Percentiles rank a stretch among this genome's conserved stretches.
phyloP scores from a whole-genome alignment of 2,797 vertebrate genomes.

The Gorsachius magnificus region DNA sequence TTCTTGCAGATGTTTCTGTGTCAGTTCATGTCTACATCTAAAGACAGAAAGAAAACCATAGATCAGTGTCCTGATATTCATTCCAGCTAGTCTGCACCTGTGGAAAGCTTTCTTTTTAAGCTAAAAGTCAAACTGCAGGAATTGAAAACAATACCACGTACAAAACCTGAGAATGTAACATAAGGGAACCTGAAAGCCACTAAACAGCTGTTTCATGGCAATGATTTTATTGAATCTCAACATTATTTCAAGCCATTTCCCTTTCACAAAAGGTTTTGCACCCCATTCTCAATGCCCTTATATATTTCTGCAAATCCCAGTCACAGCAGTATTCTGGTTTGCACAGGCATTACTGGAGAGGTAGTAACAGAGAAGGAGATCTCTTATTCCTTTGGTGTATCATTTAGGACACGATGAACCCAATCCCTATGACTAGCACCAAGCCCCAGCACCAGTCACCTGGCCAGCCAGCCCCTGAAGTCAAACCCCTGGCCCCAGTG shows the following conservation, averaged over 20 bases:
- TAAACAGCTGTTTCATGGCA: neutral
- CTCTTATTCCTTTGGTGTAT: neutral
- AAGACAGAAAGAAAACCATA: neutral
- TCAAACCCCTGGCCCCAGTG: neutral
- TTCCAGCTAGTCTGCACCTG: neutral
- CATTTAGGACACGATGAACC: neutral
- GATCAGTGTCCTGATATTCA: neutral
- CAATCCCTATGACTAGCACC: rapidly evolving
- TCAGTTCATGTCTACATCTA: constrained; percentile 1
- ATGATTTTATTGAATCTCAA: neutral
- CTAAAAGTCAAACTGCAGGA: constrained; percentile 19
- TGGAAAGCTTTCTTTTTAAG: neutral
- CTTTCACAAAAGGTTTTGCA: neutral
- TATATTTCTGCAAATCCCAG: neutral
- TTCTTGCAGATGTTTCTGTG: constrained; percentile 34
- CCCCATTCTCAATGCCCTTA: neutral
- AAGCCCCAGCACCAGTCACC: neutral
- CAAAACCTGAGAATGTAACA: neutral
- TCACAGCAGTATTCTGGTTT: neutral
- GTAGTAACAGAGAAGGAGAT: neutral
- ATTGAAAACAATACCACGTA: neutral
- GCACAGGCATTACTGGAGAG: neutral
- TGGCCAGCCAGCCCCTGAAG: neutral
- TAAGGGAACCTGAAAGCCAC: neutral
- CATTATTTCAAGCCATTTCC: neutral